Evolutionary conservation across 2,113 vertebrate species (phyloP).

Genomic region (Elgaria multicarinata): DNA sequence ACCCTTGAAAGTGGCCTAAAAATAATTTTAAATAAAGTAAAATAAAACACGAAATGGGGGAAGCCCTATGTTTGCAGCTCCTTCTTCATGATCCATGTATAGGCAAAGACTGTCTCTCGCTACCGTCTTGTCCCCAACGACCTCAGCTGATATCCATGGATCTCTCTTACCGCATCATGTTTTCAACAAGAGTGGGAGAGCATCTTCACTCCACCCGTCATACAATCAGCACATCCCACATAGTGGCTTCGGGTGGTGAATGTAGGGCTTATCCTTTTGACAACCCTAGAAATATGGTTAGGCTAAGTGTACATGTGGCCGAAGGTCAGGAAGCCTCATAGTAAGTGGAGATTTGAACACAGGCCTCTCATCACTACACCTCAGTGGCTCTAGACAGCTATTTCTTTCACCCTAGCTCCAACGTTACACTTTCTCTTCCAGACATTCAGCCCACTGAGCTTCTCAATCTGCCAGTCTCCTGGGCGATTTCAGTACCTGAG

Average conservation of each 20-base stretch:
- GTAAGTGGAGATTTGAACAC: neutral
- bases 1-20: too few relatives aligned
- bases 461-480: constrained; percentile 47
- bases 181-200: neutral
- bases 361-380: neutral
- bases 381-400: constrained; percentile 7
- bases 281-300: too few relatives aligned
- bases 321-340: neutral
- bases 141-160: neutral
- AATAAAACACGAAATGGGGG: neutral
- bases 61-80: neutral
- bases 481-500: constrained; percentile 52
- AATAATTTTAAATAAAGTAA: too few relatives aligned
- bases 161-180: neutral
- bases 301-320: neutral
- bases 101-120: neutral
- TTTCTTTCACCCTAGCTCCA: constrained; percentile 31
- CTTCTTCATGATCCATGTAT: neutral
- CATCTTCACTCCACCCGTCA: too few relatives aligned
- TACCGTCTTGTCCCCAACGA: neutral
- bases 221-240: too few relatives aligned
- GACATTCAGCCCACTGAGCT: constrained; percentile 46
- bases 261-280: too few relatives aligned
- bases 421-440: constrained; percentile 21
- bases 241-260: too few relatives aligned